Percentiles rank a stretch among this genome's conserved stretches.
phyloP scores from a whole-genome alignment of 2,888 invertebrate genomes.

The Drosophila emarginata region DNA sequence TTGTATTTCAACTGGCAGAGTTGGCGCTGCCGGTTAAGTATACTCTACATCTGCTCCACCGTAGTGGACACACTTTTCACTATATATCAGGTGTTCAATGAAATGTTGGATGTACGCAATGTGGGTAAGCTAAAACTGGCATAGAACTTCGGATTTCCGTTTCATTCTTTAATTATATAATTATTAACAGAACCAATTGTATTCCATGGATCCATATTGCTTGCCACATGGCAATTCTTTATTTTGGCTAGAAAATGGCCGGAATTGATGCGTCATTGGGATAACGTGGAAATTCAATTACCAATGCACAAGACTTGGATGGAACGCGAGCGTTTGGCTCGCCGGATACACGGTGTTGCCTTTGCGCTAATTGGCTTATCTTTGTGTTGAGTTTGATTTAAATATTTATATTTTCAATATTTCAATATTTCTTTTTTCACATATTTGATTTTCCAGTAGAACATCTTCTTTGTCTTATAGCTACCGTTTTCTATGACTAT shows the following conservation, averaged over 20 bases:
- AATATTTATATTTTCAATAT: not conserved
- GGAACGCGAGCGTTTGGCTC: constrained; percentile 60
- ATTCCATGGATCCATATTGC: constrained; percentile 74
- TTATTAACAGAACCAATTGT: constrained; percentile 75
- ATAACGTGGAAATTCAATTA: constrained; percentile 63
- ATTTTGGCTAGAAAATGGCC: constrained; percentile 80
- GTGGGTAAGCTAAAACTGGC: constrained; percentile 63
- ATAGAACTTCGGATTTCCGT: not conserved
- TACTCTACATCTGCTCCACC: constrained; percentile 64
- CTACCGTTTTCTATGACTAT: constrained; percentile 74
- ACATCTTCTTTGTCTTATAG: constrained; percentile 79
- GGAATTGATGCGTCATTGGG: constrained; percentile 77
- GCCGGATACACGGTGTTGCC: constrained; percentile 63
- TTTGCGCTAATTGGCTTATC: constrained; percentile 70
- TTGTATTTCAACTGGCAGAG: constrained; percentile 78
- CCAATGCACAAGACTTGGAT: constrained; percentile 35
- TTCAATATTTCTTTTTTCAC: not conserved
- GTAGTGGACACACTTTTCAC: constrained; percentile 62
- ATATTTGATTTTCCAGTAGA: constrained; percentile 68
- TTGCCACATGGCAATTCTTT: constrained; percentile 81
- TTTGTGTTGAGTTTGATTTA: constrained; percentile 61
- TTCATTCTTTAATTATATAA: not conserved
- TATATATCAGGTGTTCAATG: constrained; percentile 55
- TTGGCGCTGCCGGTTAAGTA: constrained; percentile 72
- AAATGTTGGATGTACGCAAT: constrained; percentile 71